phyloP scores from a whole-genome alignment of 1,140 invertebrate genomes.

The Leptopilina boulardi region DNA sequence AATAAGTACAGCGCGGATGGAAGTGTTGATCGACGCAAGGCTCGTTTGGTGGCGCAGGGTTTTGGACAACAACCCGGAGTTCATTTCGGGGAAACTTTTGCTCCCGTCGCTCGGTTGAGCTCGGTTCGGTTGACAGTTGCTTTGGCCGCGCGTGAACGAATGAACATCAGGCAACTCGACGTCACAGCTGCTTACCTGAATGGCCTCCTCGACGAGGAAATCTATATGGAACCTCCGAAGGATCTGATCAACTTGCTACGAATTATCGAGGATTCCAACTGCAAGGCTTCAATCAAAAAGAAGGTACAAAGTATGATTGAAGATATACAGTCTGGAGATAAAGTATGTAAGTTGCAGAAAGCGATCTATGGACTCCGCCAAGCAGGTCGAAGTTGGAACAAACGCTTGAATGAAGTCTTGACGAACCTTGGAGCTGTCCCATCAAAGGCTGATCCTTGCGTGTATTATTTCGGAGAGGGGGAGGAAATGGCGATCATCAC shows the following conservation, averaged over 20 bases:
- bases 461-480: conserved; percentile 39
- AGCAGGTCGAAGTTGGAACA: conserved; percentile 54
- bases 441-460: conserved; percentile 41
- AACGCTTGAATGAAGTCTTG: conserved; percentile 26
- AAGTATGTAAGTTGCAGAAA: conserved; percentile 44
- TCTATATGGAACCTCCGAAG: conserved; percentile 48
- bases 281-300: not conserved
- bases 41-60: conserved; percentile 50
- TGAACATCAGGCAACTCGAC: conserved; percentile 54
- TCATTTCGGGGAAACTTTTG: not conserved
- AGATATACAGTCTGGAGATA: not conserved
- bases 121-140: not conserved
- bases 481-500: conserved; percentile 36
- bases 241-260: not conserved
- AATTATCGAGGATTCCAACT: not conserved
- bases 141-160: conserved; percentile 23
- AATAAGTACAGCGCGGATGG: conserved; percentile 50
- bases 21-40: conserved; percentile 41
- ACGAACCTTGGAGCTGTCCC: not conserved
- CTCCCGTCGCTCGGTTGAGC: conserved; percentile 42
- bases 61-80: conserved; percentile 45
- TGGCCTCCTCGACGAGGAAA: conserved; percentile 55
- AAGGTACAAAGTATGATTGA: not conserved
- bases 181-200: conserved; percentile 65
- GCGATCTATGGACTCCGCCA: conserved; percentile 58